Base-by-base conservation (phyloP, 2,113 vertebrate species). In the Tragelaphus strepsiceros region DNA sequence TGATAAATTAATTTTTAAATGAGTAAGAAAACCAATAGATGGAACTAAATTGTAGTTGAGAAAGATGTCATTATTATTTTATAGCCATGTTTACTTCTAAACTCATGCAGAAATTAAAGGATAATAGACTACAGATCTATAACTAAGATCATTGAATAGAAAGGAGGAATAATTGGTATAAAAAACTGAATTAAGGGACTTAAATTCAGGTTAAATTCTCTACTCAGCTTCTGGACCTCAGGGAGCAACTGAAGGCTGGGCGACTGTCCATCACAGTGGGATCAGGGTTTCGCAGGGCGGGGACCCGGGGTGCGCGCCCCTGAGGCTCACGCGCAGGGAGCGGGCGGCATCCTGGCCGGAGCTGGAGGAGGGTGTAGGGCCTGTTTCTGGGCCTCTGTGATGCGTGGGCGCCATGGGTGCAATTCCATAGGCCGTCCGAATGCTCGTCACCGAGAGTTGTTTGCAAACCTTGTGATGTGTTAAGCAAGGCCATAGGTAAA, bases 1-100 rank as follows among this genome's bases (percentile, higher is more conserved):
- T 74, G 86, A 95, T 35, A 77, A 86, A 85, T 91, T 86, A 85
- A 90, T 93, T 89, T 91, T 92, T 87, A 93, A 94, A 84, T 92
- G 53, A 91, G 58, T 62, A 67, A 62, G 61, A 80, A 95, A 90
- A 85, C 77, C 87, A 92, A 88, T 67, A 85, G 49, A 43, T 67
- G 16, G 35, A 92, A 91, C 43, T 67, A 90, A 81, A 92, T n/a
- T 49, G 21, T 81, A 88, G 95, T 56, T 93, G 80, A 61, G 39
- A 46, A 95, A 84, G 46, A 96, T 32, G 49, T 16, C n/a, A 51
- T 95, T 96, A 84, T 59, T 61, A 17, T 80, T 83, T 92, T 21
- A 10, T 12, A 54, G 24, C 39, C 39, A 11, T 46, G 67, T 61
- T 92, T 88, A 82, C 51, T 95, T 96, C 35, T 39, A 88, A 80